A percentile compares a stretch with the other conserved stretches of the same genome.
These are phyloP conservation scores for Chouioia cunea DNA, from an alignment of 2,888 invertebrate species.

Conservation along the genomic window DNA sequence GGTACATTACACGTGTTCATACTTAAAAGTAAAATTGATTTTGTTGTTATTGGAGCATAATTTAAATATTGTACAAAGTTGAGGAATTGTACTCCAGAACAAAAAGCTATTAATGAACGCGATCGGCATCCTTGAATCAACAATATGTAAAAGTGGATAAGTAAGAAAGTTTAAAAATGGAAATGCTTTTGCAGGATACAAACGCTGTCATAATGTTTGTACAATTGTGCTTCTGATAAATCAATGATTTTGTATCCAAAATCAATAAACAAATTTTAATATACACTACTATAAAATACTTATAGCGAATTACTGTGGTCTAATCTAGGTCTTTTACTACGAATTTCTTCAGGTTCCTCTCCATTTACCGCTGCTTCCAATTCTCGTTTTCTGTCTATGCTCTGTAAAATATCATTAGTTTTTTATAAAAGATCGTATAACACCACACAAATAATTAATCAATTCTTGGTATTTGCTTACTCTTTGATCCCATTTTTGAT, in stretches of 20 bases:
- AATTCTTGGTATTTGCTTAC: conserved; percentile 64
- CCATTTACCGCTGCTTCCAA: conserved; percentile 68
- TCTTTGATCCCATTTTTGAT: conserved; percentile 97
- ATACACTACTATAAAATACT: conserved; percentile 47
- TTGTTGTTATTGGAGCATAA: conserved; percentile 20
- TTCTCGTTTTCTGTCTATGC: conserved; percentile 75
- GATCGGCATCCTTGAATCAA: conserved; percentile 16
- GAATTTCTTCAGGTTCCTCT: conserved; percentile 71
- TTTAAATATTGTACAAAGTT: conserved; percentile 43
- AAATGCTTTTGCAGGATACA: too few relatives aligned
- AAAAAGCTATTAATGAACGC: conserved; percentile 22
- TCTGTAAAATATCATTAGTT: conserved; percentile 66
- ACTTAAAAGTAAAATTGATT: conserved; percentile 19
- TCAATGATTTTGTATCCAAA: conserved; percentile 29
- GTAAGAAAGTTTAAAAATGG: conserved; percentile 23
- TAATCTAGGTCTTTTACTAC: conserved; percentile 75
- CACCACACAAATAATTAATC: background rate
- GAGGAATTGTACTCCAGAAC: conserved; percentile 36
- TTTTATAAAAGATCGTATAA: background rate
- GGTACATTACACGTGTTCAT: conserved; percentile 31
- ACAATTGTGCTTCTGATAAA: conserved; percentile 40
- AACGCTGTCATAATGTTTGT: conserved; percentile 2
- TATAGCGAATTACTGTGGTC: conserved; percentile 65
- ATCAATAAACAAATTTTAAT: background rate
- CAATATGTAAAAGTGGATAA: conserved; percentile 17